Conservation (phyloP, 92 coral and sea anemone genomes). For the Virgularia gustaviana region DNA sequence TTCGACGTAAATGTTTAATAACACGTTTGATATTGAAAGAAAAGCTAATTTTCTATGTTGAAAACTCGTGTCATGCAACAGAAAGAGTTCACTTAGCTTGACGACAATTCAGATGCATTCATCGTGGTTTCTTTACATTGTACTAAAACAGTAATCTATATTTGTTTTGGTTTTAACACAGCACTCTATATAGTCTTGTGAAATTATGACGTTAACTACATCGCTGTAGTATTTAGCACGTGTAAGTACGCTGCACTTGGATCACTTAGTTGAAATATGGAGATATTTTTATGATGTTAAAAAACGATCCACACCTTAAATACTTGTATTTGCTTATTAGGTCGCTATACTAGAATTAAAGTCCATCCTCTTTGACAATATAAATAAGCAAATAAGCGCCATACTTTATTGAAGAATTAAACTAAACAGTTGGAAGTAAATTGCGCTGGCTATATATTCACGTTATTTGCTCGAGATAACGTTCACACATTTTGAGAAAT, state of each 20-base stretch:
- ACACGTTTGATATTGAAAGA: slow-evolving; percentile 22
- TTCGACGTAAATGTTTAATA: slow-evolving; percentile 23
- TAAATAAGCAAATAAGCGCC: slow-evolving; percentile 18
- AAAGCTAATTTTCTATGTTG: slow-evolving; percentile 34
- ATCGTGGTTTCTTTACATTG: too few species aligned
- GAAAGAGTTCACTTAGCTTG: slow-evolving; percentile 27
- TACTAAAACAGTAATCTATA: too few species aligned
- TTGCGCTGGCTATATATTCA: slow-evolving; percentile 19
- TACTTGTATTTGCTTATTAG: neutral
- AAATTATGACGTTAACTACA: too few species aligned
- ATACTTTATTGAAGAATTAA: slow-evolving; percentile 26
- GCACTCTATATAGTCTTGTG: too few species aligned
- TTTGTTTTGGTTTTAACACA: too few species aligned
- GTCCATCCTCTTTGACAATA: neutral
- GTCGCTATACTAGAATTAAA: neutral
- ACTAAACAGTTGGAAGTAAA: slow-evolving; percentile 34
- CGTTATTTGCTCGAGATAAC: slow-evolving; percentile 8
- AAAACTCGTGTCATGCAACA: too few species aligned
- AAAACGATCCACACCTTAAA: neutral
- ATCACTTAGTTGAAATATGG: too few species aligned
- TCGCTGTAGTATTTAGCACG: too few species aligned
- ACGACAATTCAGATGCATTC: too few species aligned
- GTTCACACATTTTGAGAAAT: too few species aligned
- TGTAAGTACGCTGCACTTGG: too few species aligned
- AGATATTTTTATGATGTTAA: too few species aligned